A percentile compares a stretch with the other conserved stretches of the same genome.
Evolutionary conservation across 2,888 invertebrate species (phyloP).

Genomic region (Gymnosoma rotundatum): DNA sequence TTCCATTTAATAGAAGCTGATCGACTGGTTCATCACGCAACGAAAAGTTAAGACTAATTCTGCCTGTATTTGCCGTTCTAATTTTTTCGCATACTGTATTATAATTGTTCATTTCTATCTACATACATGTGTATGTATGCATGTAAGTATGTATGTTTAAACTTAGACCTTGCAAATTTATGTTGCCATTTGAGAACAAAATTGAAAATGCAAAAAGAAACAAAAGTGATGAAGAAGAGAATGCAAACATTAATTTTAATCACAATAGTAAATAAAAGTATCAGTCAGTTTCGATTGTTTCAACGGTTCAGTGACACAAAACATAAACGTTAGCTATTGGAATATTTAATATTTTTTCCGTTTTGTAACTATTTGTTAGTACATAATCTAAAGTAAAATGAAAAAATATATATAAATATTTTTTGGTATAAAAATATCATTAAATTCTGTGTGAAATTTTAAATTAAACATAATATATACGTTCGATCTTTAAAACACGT

Average conservation of each 20-base stretch:
- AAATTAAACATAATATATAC: no score
- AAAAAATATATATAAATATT: not conserved
- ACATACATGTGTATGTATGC: no score
- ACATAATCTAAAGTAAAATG: not conserved
- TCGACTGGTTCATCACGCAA: no score
- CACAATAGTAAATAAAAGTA: slow-evolving; percentile 28
- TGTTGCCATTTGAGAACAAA: slow-evolving; percentile 39
- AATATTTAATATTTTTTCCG: not conserved
- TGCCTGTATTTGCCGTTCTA: no score
- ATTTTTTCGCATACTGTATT: no score
- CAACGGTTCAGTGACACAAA: slow-evolving; percentile 54
- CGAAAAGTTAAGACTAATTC: no score
- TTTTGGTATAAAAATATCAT: no score
- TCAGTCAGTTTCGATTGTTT: slow-evolving; percentile 62
- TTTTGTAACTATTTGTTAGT: not conserved
- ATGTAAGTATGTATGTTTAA: not conserved
- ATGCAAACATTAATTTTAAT: slow-evolving; percentile 28
- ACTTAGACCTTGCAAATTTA: slow-evolving; percentile 11
- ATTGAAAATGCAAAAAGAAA: slow-evolving; percentile 15
- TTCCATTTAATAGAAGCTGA: no score
- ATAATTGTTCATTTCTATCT: no score
- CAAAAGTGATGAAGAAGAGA: slow-evolving; percentile 44
- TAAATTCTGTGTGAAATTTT: no score
- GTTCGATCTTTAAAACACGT: no score
- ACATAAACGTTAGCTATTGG: slow-evolving; percentile 36